Percentiles rank a stretch among this genome's conserved stretches.
phyloP scores from a whole-genome alignment of 2,113 vertebrate species.

The Macroglossus sobrinus region DNA sequence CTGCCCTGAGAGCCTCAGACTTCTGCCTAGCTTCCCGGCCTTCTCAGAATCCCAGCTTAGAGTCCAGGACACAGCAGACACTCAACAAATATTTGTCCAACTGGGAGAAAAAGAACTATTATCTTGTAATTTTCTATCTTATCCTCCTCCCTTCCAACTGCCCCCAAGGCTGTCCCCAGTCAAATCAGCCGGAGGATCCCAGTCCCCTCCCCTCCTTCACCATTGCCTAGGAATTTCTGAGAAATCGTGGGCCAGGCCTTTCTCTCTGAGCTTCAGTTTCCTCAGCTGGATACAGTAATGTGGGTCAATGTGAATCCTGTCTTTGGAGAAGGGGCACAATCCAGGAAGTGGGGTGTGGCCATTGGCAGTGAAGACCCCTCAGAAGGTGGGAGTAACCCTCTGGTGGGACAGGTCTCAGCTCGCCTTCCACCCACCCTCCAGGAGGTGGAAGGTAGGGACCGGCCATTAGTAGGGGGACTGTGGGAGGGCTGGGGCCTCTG shows the following conservation, averaged over 20 bases:
- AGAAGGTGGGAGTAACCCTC: not conserved
- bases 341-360: not conserved
- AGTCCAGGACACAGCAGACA: not conserved
- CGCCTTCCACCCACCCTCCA: not conserved
- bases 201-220: not conserved
- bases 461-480: not conserved
- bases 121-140: constrained; percentile 74
- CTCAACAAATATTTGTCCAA: constrained; percentile 73
- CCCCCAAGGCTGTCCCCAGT: not conserved
- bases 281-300: not conserved
- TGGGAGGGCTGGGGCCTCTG: not conserved
- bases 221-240: not conserved
- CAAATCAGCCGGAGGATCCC: not conserved
- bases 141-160: constrained; percentile 31
- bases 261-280: constrained; percentile 44
- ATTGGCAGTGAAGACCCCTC: not conserved
- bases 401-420: not conserved
- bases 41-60: constrained; percentile 42
- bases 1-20: not conserved
- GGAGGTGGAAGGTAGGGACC: not conserved
- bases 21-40: not conserved
- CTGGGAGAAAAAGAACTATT: not conserved
- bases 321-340: not conserved
- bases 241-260: not conserved
- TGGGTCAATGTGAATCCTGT: not conserved